Percentiles rank a stretch among this genome's conserved stretches.
phyloP scores from a whole-genome alignment of 2,888 invertebrate species.

The Dryocosmus kuriphilus region DNA sequence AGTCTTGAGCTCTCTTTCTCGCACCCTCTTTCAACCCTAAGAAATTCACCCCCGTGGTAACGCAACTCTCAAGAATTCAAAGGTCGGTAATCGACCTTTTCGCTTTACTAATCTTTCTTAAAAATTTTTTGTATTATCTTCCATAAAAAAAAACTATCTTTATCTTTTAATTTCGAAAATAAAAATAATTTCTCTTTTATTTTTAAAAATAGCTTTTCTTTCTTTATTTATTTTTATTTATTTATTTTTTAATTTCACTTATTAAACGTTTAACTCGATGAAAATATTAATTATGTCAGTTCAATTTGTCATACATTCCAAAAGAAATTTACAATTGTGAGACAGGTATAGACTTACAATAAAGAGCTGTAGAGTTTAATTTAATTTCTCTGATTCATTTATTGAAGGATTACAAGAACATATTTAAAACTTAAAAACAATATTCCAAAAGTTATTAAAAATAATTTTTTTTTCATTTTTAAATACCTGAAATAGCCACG shows the following conservation, averaged over 20 bases:
- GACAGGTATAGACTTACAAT: background rate
- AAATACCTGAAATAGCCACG: conserved; percentile 50
- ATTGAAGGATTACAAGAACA: background rate
- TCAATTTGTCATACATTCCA: background rate
- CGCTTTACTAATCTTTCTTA: conserved; percentile 28
- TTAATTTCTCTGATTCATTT: background rate
- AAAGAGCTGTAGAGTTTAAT: background rate
- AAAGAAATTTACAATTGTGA: background rate
- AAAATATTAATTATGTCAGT: background rate
- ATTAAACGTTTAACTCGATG: background rate
- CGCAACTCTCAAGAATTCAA: conserved; percentile 67
- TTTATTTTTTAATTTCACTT: background rate
- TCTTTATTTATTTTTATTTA: background rate
- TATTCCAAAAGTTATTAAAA: background rate
- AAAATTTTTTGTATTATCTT: background rate
- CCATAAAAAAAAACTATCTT: background rate
- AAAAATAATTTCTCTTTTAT: background rate
- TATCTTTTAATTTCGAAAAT: background rate
- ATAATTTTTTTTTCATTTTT: conserved; percentile 39
- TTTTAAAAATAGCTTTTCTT: background rate
- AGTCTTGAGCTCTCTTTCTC: conserved; percentile 69
- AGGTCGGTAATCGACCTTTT: conserved; percentile 70
- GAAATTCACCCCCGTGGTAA: conserved; percentile 74
- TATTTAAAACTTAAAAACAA: background rate
- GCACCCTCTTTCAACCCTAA: conserved; percentile 70